Conservation (phyloP, 2,888 invertebrate genomes). For the Thecocarcelia acutangulata region DNA sequence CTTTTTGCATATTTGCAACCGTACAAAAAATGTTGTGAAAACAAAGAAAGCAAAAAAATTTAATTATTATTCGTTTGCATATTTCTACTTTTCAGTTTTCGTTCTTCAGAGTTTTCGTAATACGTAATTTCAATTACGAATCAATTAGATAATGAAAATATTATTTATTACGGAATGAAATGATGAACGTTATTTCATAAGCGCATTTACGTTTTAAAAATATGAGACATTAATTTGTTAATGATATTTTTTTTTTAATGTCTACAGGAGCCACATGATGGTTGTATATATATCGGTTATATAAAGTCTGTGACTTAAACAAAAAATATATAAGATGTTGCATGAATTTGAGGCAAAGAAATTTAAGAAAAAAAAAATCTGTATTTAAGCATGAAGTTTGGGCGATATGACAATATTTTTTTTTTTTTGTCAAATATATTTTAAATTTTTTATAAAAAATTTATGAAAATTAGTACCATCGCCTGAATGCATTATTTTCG, state of each 20-base stretch:
- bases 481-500: too few species aligned
- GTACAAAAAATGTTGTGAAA: slow-evolving; percentile 23
- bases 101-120: neutral
- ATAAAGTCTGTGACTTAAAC: too few species aligned
- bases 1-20: slow-evolving; percentile 40
- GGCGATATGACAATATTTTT: too few species aligned
- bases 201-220: neutral
- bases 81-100: neutral
- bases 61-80: slow-evolving; percentile 29
- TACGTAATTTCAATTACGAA: slow-evolving; percentile 40
- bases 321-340: too few species aligned
- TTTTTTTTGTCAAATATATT: too few species aligned
- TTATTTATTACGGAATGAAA: slow-evolving; percentile 24
- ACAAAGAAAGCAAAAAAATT: slow-evolving; percentile 30
- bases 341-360: too few species aligned
- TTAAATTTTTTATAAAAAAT: too few species aligned
- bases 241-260: neutral
- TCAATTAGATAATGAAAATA: slow-evolving; percentile 47
- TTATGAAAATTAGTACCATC: too few species aligned
- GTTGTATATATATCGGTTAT: too few species aligned
- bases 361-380: too few species aligned
- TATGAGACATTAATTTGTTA: slow-evolving; percentile 8
- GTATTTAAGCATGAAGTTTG: too few species aligned
- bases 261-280: neutral
- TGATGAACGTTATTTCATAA: slow-evolving; percentile 1